phyloP scores from a whole-genome alignment of 2,113 vertebrate species.

The cattle (Bos taurus) region ARS-UCD2.0 NC_037345.1:13732501-13733000 shows the following conservation, averaged over 20 bases:
- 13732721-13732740: not conserved
- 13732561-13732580: not conserved
- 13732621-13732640: not conserved
- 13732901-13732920: not conserved
- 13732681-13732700: not conserved
- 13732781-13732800: not conserved
- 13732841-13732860: not conserved
- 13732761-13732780: not conserved
- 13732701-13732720: not conserved
- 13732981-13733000: not conserved
- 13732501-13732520: not conserved
- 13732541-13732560: not conserved
- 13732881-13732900: not conserved
- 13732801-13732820: not conserved
- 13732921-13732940: not conserved
- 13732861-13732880: not conserved
- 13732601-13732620: not conserved
- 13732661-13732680: not conserved
- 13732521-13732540: not conserved
- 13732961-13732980: not conserved
- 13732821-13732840: not conserved
- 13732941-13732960: not conserved
- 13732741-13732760: accelerated
- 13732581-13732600: not conserved
- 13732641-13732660: too few species aligned